Percentiles rank a stretch among this genome's conserved stretches.
phyloP scores from a whole-genome alignment of 2,797 vertebrate species.

The Betta splendens region DNA sequence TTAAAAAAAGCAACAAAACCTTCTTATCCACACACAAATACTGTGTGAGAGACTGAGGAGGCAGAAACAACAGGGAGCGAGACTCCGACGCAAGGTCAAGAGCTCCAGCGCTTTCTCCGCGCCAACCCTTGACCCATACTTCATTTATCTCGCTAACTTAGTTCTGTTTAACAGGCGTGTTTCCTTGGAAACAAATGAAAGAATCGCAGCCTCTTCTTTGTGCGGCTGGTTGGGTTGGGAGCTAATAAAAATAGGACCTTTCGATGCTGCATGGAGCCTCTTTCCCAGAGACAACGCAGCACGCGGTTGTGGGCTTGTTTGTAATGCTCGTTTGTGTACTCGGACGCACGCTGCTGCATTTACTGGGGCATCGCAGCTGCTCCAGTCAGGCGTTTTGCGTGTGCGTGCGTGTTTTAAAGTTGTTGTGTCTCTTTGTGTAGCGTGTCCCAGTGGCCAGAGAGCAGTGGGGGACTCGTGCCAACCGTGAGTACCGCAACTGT shows the following conservation, averaged over 20 bases:
- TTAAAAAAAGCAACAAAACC: slow-evolving; percentile 33
- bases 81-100: slow-evolving; percentile 61
- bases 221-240: slow-evolving; percentile 32
- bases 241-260: slow-evolving; percentile 25
- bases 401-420: slow-evolving; percentile 1
- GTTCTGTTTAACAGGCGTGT: slow-evolving; percentile 62
- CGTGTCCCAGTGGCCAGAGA: slow-evolving; percentile 74
- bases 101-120: slow-evolving; percentile 60
- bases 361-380: slow-evolving; percentile 12
- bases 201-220: slow-evolving; percentile 37
- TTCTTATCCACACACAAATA: slow-evolving; percentile 31
- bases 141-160: slow-evolving; percentile 67
- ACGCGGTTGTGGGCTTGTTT: slow-evolving; percentile 14
- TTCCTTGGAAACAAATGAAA: slow-evolving; percentile 61
- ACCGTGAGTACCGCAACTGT: slow-evolving; percentile 79
- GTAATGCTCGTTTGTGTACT: slow-evolving; percentile 18
- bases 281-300: slow-evolving; percentile 13
- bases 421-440: slow-evolving; percentile 56
- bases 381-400: too few relatives aligned
- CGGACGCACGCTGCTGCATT: background rate
- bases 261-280: background rate
- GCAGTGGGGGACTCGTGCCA: slow-evolving; percentile 40
- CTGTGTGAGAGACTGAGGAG: slow-evolving; percentile 51
- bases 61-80: slow-evolving; percentile 56
- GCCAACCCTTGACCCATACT: slow-evolving; percentile 44